phyloP scores from a whole-genome alignment of 92 coral and sea anemone species.

The Porites lobata region DNA sequence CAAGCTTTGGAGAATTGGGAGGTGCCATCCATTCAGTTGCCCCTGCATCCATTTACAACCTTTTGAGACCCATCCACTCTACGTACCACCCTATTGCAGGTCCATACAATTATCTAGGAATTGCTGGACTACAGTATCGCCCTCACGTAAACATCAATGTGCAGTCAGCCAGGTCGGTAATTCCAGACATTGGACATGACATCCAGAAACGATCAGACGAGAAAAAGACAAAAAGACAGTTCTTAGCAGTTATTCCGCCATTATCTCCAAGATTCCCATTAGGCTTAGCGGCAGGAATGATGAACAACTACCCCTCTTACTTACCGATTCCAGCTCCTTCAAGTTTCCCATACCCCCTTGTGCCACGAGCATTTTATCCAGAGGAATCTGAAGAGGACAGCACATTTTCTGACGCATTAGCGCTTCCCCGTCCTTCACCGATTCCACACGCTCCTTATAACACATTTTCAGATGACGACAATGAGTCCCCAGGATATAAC shows the following conservation, averaged over 20 bases:
- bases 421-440: slow-evolving; percentile 14
- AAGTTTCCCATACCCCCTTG: slow-evolving; percentile 8
- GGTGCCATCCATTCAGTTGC: slow-evolving; percentile 19
- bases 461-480: slow-evolving; percentile 35
- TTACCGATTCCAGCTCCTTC: slow-evolving; percentile 20
- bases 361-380: slow-evolving; percentile 1
- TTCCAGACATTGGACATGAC: slow-evolving; percentile 53
- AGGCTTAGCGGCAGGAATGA: slow-evolving; percentile 26
- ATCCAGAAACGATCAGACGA: slow-evolving; percentile 40
- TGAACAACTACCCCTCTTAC: slow-evolving; percentile 32
- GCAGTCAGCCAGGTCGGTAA: slow-evolving; percentile 85
- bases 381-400: slow-evolving; percentile 39
- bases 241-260: slow-evolving; percentile 46
- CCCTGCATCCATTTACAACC: slow-evolving; percentile 39
- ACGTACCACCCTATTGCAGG: background rate
- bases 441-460: background rate
- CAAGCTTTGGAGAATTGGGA: background rate
- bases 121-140: slow-evolving; percentile 31
- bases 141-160: slow-evolving; percentile 96
- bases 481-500: slow-evolving; percentile 20
- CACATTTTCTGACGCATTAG: slow-evolving; percentile 33
- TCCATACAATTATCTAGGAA: slow-evolving; percentile 9
- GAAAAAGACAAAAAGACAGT: slow-evolving; percentile 60
- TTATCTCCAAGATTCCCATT: slow-evolving; percentile 24
- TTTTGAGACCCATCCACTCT: slow-evolving; percentile 42